Percentiles rank a stretch among this genome's conserved stretches.
phyloP scores from a whole-genome alignment of 2,113 vertebrate genomes.

The Nycticebus coucang region DNA sequence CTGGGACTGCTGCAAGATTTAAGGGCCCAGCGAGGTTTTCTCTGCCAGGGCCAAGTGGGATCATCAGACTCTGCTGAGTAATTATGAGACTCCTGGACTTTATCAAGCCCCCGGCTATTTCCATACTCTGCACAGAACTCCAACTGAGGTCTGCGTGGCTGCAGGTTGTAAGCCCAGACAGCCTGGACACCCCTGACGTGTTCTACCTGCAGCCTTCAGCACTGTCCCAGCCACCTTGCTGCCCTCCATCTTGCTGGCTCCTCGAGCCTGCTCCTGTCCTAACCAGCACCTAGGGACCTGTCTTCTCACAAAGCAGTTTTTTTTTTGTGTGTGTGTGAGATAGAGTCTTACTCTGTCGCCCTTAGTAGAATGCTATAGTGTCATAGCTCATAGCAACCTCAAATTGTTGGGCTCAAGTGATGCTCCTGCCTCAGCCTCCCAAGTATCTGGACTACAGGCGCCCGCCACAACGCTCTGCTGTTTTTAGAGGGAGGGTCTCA shows the following conservation, averaged over 20 bases:
- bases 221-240: background rate
- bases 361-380: too few relatives aligned
- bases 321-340: too few relatives aligned
- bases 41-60: fast-evolving
- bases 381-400: too few relatives aligned
- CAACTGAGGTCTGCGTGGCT: background rate
- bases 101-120: background rate
- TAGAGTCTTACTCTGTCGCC: too few relatives aligned
- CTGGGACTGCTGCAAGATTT: background rate
- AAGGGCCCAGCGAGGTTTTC: fast-evolving
- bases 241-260: background rate
- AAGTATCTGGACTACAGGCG: too few relatives aligned
- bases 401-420: too few relatives aligned
- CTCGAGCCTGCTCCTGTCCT: background rate
- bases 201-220: background rate
- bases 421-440: too few relatives aligned
- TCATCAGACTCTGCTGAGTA: fast-evolving
- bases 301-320: too few relatives aligned
- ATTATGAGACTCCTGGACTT: background rate
- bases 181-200: background rate
- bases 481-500: too few relatives aligned
- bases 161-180: too few relatives aligned
- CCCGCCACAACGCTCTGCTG: too few relatives aligned
- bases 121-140: background rate
- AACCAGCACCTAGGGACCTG: background rate